Percentiles rank a stretch among this genome's conserved stretches.
phyloP scores from a whole-genome alignment of 2,888 invertebrate genomes.

The Drosophila neotestacea region DNA sequence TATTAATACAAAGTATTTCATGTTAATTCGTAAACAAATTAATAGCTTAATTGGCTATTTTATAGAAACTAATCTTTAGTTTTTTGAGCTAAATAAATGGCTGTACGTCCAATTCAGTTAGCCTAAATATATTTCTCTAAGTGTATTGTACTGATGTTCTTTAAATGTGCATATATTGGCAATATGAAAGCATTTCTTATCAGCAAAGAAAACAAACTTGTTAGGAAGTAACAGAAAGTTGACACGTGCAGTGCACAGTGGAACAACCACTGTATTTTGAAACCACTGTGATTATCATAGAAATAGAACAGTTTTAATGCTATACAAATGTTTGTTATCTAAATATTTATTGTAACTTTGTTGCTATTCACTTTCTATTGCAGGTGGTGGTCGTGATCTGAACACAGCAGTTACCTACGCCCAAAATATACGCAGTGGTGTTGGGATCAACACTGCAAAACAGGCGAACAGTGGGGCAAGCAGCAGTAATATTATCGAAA shows the following conservation, averaged over 20 bases:
- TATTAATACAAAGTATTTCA: too few relatives aligned
- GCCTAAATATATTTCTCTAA: too few relatives aligned
- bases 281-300: neutral
- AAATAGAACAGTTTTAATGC: neutral
- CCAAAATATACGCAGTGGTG: constrained; percentile 85
- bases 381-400: constrained; percentile 94
- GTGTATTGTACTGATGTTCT: too few relatives aligned
- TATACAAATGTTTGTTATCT: neutral
- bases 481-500: constrained; percentile 40
- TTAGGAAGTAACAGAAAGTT: neutral
- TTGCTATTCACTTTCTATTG: constrained; percentile 44
- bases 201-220: neutral
- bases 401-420: constrained; percentile 91
- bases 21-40: too few relatives aligned
- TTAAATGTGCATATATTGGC: neutral
- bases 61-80: too few relatives aligned
- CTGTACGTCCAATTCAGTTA: too few relatives aligned
- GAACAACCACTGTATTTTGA: too few relatives aligned
- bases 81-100: too few relatives aligned
- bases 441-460: constrained; percentile 61
- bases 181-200: neutral
- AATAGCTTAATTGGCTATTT: too few relatives aligned
- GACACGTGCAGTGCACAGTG: neutral
- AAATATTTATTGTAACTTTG: neutral
- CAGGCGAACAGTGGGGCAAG: constrained; percentile 35